These are phyloP conservation scores for Chloropsis hardwickii DNA, from an alignment of 2,113 vertebrate genomes.

Conservation along the genomic window DNA sequence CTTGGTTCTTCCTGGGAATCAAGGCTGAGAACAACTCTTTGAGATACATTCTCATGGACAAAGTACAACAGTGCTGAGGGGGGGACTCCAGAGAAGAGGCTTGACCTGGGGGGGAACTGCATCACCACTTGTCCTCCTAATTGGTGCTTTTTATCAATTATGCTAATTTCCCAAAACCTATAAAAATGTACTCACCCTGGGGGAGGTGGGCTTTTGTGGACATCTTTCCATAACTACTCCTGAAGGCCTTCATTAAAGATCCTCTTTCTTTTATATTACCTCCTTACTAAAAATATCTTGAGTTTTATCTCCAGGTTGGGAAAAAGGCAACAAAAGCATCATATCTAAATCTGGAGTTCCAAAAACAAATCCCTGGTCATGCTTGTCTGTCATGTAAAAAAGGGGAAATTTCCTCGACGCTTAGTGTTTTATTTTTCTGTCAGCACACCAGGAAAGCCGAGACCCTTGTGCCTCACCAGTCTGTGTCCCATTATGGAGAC, in stretches of 20 bases:
- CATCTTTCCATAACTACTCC: not conserved
- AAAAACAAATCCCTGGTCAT: not conserved
- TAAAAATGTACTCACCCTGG: not conserved
- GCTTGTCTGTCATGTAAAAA: not conserved
- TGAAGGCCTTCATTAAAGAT: not conserved
- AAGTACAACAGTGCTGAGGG: not conserved
- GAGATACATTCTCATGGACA: not conserved
- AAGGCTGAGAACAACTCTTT: not conserved
- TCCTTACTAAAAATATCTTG: not conserved
- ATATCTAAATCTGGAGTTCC: not conserved
- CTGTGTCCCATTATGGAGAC: not conserved
- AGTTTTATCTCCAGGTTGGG: not conserved
- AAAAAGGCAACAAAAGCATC: not conserved
- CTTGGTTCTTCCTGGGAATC: not conserved
- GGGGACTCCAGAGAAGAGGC: not conserved
- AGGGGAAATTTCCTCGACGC: not conserved
- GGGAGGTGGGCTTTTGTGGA: not conserved
- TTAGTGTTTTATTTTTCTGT: not conserved
- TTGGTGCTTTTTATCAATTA: not conserved
- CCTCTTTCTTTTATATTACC: not conserved
- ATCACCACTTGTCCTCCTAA: not conserved
- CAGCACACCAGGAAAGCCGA: not conserved
- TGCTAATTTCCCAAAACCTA: not conserved
- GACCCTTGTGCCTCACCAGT: not conserved
- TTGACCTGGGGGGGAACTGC: not conserved